phyloP scores from a whole-genome alignment of 2,797 vertebrate genomes.

The Sebastes flavidus region DNA sequence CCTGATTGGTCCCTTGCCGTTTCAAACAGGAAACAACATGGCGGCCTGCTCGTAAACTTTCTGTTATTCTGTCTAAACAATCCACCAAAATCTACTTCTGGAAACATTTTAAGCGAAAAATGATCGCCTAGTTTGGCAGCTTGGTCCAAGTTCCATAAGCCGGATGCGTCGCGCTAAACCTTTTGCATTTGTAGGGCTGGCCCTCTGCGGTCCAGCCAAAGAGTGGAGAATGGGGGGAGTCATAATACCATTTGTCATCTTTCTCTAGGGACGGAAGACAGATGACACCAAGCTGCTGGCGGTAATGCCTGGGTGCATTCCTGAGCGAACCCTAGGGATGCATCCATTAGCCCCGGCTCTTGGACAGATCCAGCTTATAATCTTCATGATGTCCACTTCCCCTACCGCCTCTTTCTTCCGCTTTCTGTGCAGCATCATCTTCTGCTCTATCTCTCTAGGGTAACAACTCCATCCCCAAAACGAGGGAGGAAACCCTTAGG shows the following conservation, averaged over 20 bases:
- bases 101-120: neutral
- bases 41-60: neutral
- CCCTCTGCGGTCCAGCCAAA: neutral
- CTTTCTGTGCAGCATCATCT: conserved; percentile 21
- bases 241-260: conserved; percentile 51
- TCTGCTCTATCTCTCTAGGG: conserved; percentile 28
- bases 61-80: too few species aligned
- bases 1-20: neutral
- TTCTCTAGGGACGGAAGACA: conserved; percentile 63
- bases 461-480: conserved; percentile 19
- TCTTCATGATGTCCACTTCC: conserved; percentile 43
- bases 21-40: neutral
- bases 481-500: neutral
- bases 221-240: conserved; percentile 3
- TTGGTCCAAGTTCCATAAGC: neutral
- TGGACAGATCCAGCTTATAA: conserved; percentile 21
- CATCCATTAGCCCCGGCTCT: conserved; percentile 64
- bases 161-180: neutral
- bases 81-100: neutral
- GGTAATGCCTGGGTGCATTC: conserved; percentile 59
- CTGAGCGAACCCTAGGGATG: conserved; percentile 56
- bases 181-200: neutral
- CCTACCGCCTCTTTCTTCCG: neutral
- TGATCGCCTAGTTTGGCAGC: neutral
- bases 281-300: conserved; percentile 58